Percentiles rank a stretch among this genome's conserved stretches.
Evolutionary conservation across 2,797 vertebrate species (phyloP).

Genomic region (Garrulus glandarius): DNA sequence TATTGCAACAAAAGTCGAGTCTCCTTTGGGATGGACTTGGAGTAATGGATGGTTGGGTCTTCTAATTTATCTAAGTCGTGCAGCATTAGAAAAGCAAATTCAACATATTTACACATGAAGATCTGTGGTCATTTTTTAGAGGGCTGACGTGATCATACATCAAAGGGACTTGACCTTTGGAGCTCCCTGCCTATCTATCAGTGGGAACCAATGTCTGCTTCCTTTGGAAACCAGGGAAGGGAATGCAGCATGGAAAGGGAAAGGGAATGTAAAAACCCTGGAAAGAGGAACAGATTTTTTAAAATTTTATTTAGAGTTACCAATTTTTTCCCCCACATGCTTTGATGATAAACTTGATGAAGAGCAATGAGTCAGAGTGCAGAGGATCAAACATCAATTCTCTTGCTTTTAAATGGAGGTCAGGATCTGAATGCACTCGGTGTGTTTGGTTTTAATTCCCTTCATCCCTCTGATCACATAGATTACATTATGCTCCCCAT

Average conservation of each 20-base stretch:
- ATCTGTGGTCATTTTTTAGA: constrained; percentile 39
- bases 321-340: neutral
- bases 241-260: neutral
- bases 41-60: constrained; percentile 19
- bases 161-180: constrained; percentile 31
- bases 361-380: neutral
- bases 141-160: constrained; percentile 17
- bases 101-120: constrained; percentile 51
- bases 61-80: constrained; percentile 46
- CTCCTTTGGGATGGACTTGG: constrained; percentile 44
- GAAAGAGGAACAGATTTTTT: neutral
- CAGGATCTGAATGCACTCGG: neutral
- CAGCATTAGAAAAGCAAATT: constrained; percentile 58
- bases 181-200: neutral
- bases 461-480: neutral
- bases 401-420: neutral
- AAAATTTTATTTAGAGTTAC: neutral
- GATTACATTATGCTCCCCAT: neutral
- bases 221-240: neutral
- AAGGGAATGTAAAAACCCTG: neutral
- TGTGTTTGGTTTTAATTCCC: constrained; percentile 41
- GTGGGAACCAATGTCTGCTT: neutral
- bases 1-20: neutral
- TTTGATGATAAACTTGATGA: neutral
- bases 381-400: constrained; percentile 5